Base-by-base conservation (phyloP, 2,797 vertebrate species). In the Siniperca undulata region DNA sequence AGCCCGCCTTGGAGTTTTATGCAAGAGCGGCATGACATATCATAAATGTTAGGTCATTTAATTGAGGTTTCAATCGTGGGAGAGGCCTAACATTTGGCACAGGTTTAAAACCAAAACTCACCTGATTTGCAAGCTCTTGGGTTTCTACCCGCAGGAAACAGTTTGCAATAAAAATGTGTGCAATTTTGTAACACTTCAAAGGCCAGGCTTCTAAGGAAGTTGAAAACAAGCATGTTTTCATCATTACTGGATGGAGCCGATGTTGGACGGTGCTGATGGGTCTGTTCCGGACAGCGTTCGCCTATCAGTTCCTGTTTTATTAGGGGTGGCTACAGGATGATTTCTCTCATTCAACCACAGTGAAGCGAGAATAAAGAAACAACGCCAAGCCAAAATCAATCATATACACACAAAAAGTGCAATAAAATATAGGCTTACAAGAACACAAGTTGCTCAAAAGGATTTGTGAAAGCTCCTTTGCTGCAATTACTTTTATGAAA, bases 251-350 rank as follows among this genome's bases (percentile, higher is more conserved):
- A 87, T 30, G 20, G 60, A 69, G 64, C 13, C 44, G 14, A 30
- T 38, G 44, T 53, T 59, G 70, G 83, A 72, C 27, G 36, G 48
- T 16, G 76, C 58, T 78, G 79, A 89, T 79, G 46, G 76, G 70
- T 62, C 60, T 38, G 59, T 84, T 78, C 87, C 42, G 73, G 79
- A 78, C 64, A 46, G 17, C 7, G 13, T 53, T 81, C 2, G 60
- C 71, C 73, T 22, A 82, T 90, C 86, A 77, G 55, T 85, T 91
- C 86, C 81, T 78, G 86, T 82, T 91, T 90, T 84, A 92, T 90
- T 78, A 90, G 68, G 50, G 78, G 71, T 70, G 84, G 83, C 74
- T 40, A 1, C 78, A 56, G 79, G 75, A 91, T 76, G 86, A 79
- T 73, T 71, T 78, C 52, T 40, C 58, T 82, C 20, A n/a, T 80